These are phyloP conservation scores for Chelonia mydas DNA, from an alignment of 2,797 vertebrate species.

Conservation along the genomic window DNA sequence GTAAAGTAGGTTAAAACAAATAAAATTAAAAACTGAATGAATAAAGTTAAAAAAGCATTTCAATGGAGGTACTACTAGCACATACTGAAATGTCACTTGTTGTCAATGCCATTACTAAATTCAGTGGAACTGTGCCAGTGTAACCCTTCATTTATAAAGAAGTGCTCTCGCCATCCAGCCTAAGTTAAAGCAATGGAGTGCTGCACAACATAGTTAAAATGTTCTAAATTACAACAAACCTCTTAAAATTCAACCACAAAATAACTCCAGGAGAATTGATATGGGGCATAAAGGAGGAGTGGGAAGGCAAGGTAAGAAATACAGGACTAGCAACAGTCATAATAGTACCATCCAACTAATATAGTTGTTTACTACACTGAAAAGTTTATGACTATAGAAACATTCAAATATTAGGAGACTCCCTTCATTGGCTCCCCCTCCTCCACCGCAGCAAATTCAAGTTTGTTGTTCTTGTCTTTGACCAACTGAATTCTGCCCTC, in stretches of 20 bases:
- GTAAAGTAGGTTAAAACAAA: conserved; percentile 22
- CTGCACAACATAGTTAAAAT: conserved; percentile 64
- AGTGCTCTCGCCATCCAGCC: conserved; percentile 41
- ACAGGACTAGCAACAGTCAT: not conserved
- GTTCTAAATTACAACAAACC: conserved; percentile 58
- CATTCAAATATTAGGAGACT: conserved; percentile 12
- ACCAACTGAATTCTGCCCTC: not conserved
- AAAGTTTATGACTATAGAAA: not conserved
- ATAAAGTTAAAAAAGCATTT: conserved; percentile 49
- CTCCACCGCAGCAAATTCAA: conserved; percentile 24
- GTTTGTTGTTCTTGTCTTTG: not conserved
- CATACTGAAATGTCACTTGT: conserved; percentile 36
- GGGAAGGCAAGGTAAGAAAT: not conserved
- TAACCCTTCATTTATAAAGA: conserved; percentile 45
- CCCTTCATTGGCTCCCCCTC: not conserved
- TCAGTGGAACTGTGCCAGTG: conserved; percentile 26
- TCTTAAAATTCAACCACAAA: conserved; percentile 3
- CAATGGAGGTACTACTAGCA: not conserved
- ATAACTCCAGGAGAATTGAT: conserved; percentile 1
- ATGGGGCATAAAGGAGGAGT: not conserved
- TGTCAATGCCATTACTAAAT: conserved; percentile 44
- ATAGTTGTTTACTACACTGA: not conserved
- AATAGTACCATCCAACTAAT: conserved; percentile 3
- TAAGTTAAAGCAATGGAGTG: conserved; percentile 37
- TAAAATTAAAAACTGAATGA: conserved; percentile 53